Evolutionary conservation across 2,888 invertebrate genomes (phyloP).

Genomic region (Cheilosia vernalis): DNA sequence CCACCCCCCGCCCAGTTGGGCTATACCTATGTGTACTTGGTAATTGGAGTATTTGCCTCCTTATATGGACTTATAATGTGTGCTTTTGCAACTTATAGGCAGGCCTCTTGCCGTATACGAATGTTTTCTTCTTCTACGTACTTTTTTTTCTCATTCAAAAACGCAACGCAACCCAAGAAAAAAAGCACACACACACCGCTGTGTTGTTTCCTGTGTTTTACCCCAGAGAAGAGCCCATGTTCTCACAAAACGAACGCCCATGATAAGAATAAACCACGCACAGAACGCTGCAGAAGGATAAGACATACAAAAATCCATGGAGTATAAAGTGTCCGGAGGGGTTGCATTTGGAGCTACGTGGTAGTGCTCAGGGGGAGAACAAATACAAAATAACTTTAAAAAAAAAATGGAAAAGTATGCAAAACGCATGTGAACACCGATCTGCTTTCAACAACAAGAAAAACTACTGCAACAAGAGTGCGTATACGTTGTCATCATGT

Average conservation of each 20-base stretch:
- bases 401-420: neutral
- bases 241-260: conserved; percentile 23
- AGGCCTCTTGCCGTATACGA: conserved; percentile 28
- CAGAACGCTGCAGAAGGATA: conserved; percentile 21
- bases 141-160: conserved; percentile 13
- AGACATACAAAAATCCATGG: conserved; percentile 21
- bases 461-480: conserved; percentile 7
- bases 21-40: conserved; percentile 44
- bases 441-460: conserved; percentile 19
- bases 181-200: conserved; percentile 1
- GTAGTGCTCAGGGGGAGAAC: conserved; percentile 1
- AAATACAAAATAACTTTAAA: conserved; percentile 23
- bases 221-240: conserved; percentile 1
- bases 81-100: conserved; percentile 54
- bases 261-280: conserved; percentile 6
- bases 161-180: conserved; percentile 22
- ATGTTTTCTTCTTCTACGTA: conserved; percentile 32
- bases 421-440: conserved; percentile 14
- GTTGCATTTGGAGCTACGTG: conserved; percentile 4
- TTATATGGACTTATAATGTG: conserved; percentile 53
- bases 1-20: conserved; percentile 4
- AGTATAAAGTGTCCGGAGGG: conserved; percentile 22
- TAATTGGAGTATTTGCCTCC: conserved; percentile 62
- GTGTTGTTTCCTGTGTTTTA: conserved; percentile 20
- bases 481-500: neutral